Evolutionary conservation across 2,113 vertebrate species (phyloP).

Genomic region (Cyprinus carpio): DNA sequence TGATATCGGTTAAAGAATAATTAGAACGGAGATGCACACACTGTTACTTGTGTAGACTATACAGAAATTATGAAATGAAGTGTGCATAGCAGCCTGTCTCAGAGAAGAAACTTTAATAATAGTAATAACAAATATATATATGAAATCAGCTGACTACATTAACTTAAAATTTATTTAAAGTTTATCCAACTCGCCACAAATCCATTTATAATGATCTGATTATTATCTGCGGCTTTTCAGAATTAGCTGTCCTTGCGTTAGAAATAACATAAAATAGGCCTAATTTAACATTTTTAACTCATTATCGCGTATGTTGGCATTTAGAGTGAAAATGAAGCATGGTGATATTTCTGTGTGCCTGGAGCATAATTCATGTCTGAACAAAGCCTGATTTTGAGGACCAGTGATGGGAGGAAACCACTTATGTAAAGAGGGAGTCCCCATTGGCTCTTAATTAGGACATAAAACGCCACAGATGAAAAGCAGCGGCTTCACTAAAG

Average conservation of each 20-base stretch:
- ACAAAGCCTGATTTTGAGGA: neutral
- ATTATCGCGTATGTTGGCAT: neutral
- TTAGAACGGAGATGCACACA: no score
- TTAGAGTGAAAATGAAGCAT: neutral
- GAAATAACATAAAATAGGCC: neutral
- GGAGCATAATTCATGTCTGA: neutral
- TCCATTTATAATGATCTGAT: neutral
- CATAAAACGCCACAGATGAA: conserved; percentile 61
- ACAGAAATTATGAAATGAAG: no score
- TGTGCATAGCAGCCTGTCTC: no score
- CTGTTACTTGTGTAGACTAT: no score
- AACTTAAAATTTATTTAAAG: no score
- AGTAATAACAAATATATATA: no score
- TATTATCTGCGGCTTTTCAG: neutral
- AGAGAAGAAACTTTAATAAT: no score
- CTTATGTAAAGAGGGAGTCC: conserved; percentile 30
- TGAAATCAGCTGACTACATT: no score
- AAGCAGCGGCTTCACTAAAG: conserved; percentile 64
- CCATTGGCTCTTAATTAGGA: conserved; percentile 58
- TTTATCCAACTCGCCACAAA: no score
- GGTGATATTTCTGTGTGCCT: neutral
- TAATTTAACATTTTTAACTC: neutral
- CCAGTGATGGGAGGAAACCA: conserved; percentile 28
- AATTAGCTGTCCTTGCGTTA: no score
- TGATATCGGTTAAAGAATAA: no score